These are phyloP conservation scores for Epinotia nisella DNA, from an alignment of 2,888 invertebrate species.

Conservation along the genomic window DNA sequence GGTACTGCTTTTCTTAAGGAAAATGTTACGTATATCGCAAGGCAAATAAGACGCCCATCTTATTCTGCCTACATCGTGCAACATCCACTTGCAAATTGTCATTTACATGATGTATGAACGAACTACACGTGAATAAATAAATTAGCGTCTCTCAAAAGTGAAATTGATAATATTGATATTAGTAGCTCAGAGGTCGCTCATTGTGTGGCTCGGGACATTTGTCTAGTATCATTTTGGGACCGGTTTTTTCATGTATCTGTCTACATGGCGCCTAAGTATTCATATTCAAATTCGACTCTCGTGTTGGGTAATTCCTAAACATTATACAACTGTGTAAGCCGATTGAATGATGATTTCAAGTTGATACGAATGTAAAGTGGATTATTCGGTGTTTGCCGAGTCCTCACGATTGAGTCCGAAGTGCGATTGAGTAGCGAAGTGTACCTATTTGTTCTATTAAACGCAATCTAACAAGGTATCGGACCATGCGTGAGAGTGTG, in stretches of 20 bases:
- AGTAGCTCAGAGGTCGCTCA: conserved; percentile 74
- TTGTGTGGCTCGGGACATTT: conserved; percentile 80
- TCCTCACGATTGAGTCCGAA: conserved; percentile 53
- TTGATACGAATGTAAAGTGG: conserved; percentile 61
- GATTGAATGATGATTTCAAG: conserved; percentile 69
- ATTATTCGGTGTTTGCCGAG: conserved; percentile 65
- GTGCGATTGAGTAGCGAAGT: conserved; percentile 42
- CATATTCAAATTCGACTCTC: conserved; percentile 81
- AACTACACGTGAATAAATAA: conserved; percentile 72
- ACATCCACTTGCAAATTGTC: conserved; percentile 35
- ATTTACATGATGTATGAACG: conserved; percentile 49
- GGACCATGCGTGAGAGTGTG: conserved; percentile 14
- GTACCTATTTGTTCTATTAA: conserved; percentile 19
- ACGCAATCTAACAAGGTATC: conserved; percentile 21
- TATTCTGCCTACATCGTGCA: neutral
- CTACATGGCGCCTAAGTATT: conserved; percentile 83
- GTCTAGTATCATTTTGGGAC: conserved; percentile 78
- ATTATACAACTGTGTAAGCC: conserved; percentile 79
- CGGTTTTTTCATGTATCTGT: conserved; percentile 83
- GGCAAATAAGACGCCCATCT: neutral
- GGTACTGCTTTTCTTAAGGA: conserved; percentile 2
- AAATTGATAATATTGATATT: conserved; percentile 58
- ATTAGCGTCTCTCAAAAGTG: conserved; percentile 79
- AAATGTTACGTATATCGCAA: neutral
- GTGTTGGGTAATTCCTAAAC: conserved; percentile 80